Evolutionary conservation across 1,140 invertebrate species (phyloP).

Genomic region (Neuroterus valhalla): DNA sequence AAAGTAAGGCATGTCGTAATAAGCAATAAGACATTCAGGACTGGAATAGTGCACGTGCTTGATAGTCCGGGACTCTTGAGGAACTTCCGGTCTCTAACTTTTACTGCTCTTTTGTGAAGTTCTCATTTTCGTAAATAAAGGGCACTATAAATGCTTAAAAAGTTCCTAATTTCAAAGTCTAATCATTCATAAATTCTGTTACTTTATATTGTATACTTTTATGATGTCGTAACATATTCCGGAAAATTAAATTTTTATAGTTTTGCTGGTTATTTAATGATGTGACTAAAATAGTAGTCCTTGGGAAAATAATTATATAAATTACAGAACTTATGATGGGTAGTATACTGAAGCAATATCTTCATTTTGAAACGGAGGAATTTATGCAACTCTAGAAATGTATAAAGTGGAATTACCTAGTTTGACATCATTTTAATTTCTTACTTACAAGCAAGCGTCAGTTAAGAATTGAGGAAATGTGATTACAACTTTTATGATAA

Average conservation of each 20-base stretch:
- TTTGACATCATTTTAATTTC: conserved; percentile 21
- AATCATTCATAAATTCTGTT: background rate
- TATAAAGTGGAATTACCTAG: background rate
- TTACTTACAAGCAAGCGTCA: background rate
- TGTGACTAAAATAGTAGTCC: too few species aligned
- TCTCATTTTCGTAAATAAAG: background rate
- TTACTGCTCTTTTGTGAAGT: background rate
- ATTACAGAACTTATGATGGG: background rate
- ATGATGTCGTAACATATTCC: too few species aligned
- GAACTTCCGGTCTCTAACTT: conserved; percentile 34
- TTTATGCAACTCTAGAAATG: conserved; percentile 6
- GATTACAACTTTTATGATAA: conserved; percentile 18
- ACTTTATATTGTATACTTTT: too few species aligned
- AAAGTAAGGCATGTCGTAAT: conserved; percentile 7
- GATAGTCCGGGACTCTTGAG: conserved; percentile 25
- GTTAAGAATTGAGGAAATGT: conserved; percentile 15
- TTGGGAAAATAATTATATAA: background rate
- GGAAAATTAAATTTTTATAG: too few species aligned
- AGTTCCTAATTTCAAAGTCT: background rate
- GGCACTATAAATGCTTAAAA: background rate
- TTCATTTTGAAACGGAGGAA: background rate
- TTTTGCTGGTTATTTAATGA: too few species aligned
- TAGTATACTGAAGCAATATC: background rate
- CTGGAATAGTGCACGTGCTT: conserved; percentile 38
- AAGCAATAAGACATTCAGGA: conserved; percentile 6